A percentile compares a stretch with the other conserved stretches of the same genome.
These are phyloP conservation scores for Acipenser ruthenus DNA, from an alignment of 2,797 vertebrate species.

Conservation along the genomic window DNA sequence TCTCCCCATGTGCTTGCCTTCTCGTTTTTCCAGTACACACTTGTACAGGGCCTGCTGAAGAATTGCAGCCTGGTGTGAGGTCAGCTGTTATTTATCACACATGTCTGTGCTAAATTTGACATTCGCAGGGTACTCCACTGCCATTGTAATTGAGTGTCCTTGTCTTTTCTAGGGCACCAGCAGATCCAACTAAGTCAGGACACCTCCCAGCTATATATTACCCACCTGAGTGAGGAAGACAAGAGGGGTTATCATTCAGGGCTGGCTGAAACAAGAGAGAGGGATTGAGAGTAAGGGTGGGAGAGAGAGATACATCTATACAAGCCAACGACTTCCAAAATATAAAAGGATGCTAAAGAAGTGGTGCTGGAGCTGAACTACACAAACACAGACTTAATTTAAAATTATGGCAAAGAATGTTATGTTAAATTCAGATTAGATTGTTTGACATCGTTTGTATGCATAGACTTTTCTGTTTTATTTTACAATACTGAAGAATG, in stretches of 20 bases:
- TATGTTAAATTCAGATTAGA: background rate
- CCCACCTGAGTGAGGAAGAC: conserved; percentile 67
- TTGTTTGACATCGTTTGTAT: background rate
- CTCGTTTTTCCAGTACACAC: conserved; percentile 48
- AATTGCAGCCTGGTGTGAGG: conserved; percentile 52
- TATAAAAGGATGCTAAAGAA: conserved; percentile 29
- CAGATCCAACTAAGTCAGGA: conserved; percentile 83
- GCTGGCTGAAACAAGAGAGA: conserved; percentile 42
- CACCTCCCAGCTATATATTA: conserved; percentile 81
- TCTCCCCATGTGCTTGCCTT: conserved; percentile 34
- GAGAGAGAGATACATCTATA: conserved; percentile 34
- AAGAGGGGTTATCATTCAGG: conserved; percentile 81
- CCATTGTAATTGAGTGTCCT: conserved; percentile 77
- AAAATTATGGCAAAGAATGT: background rate
- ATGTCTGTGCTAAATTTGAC: conserved; percentile 61
- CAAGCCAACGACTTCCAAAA: conserved; percentile 20
- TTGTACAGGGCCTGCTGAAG: conserved; percentile 47
- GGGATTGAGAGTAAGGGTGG: background rate
- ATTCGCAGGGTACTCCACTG: conserved; percentile 58
- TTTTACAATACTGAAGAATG: too few species aligned
- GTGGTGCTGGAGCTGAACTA: background rate
- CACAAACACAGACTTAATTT: background rate
- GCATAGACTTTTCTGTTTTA: too few species aligned
- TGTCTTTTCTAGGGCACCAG: conserved; percentile 78
- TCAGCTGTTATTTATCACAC: conserved; percentile 70